Base-by-base conservation (phyloP, 2,888 invertebrate genomes). In the Scaptomyza cyrtandrae region DNA sequence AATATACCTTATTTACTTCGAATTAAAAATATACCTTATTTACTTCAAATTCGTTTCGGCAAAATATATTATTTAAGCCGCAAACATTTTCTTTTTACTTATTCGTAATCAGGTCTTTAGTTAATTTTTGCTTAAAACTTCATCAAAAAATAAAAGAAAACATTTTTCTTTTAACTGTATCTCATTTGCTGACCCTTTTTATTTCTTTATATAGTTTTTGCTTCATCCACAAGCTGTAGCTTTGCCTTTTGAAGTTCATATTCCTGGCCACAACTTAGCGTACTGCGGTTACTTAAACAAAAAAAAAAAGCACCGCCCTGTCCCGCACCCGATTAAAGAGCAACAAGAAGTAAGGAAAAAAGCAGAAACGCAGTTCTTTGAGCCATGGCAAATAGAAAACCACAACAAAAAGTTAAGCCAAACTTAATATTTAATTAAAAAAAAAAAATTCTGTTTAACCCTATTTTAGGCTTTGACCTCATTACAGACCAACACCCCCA, bases 361-460 rank as follows among this genome's bases (percentile, higher is more conserved):
- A 52, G 45, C 49, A 27, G 37, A 24, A 64, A 24, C 13, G 43
- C 24, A 57, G 44, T 41, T 59, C 62, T 75, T 75, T 75, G 62
- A 59, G 62, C 43, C 37, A 57, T 37, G 43, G 41, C 39, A 53
- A 14, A 59, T 73, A 41, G 43, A 60, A 79, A 75, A 64, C 75
- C 70, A 33, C 61, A 70, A 68, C 67, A 62, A 55, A 71, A 73
- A 65, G 65, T 41, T 55, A 62, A 16, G 39, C 55, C 67, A 62
- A 61, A 76, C 70, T 78, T 84, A 82, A 80, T 80, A 78, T 82
- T 79, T 82, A 80, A 84, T 85, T 82, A 76, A 80, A 84, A 19
- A 19, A 19, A 19, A 19, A 19, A 19, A 19, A 65, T 49, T 54
- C 66, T 59, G 62, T 74, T 68, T 58, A 78, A 82, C 78, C 72